Percentiles rank a stretch among this genome's conserved stretches.
Evolutionary conservation across 2,888 invertebrate species (phyloP).

Genomic region (Cataglyphis rosenhaueri): DNA sequence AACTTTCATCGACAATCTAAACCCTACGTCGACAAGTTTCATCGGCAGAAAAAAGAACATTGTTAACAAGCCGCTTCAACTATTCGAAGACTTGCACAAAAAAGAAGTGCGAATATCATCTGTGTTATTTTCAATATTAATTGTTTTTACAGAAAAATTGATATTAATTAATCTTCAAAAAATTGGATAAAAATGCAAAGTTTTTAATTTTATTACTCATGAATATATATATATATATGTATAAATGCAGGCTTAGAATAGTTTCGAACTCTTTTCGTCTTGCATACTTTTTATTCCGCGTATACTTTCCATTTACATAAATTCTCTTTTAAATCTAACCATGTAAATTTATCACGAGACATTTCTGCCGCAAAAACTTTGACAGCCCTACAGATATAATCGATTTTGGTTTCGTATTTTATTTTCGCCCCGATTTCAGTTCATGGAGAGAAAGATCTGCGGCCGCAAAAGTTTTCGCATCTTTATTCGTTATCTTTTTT

Average conservation of each 20-base stretch:
- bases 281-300: not conserved
- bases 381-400: slow-evolving; percentile 15
- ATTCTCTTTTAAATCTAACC: not conserved
- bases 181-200: not conserved
- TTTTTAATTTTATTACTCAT: not conserved
- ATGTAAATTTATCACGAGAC: not conserved
- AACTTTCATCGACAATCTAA: not conserved
- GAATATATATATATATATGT: not conserved
- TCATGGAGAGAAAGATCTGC: slow-evolving; percentile 25
- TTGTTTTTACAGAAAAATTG: not conserved
- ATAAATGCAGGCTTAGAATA: not conserved
- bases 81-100: not conserved
- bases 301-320: not conserved
- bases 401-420: slow-evolving; percentile 29
- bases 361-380: slow-evolving; percentile 22
- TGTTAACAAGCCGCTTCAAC: not conserved
- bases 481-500: slow-evolving; percentile 67
- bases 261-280: not conserved
- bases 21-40: not conserved
- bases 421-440: slow-evolving; percentile 35
- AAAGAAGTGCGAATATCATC: not conserved
- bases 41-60: not conserved
- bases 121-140: not conserved
- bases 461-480: slow-evolving; percentile 48
- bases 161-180: not conserved